Percentiles rank a stretch among this genome's conserved stretches.
These are phyloP conservation scores for Amblyopsis rosae DNA, from an alignment of 2,113 vertebrate species.

Conservation along the genomic window DNA sequence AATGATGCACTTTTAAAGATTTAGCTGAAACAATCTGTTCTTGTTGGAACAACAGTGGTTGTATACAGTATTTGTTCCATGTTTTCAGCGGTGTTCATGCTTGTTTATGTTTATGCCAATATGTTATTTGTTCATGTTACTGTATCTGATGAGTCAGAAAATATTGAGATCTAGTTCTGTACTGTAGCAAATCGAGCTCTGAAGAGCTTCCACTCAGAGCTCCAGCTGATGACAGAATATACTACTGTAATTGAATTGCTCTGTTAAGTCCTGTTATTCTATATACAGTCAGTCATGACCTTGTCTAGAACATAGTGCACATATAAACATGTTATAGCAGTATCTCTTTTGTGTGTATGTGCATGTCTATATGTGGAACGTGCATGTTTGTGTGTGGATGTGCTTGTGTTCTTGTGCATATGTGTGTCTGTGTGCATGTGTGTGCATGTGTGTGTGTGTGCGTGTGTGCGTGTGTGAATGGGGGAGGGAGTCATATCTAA, in stretches of 20 bases:
- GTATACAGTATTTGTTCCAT: no score
- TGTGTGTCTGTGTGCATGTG: not conserved
- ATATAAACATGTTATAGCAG: not conserved
- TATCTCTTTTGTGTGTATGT: not conserved
- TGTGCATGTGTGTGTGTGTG: not conserved
- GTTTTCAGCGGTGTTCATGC: no score
- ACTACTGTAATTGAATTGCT: not conserved
- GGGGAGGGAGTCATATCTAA: no score
- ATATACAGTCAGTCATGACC: conserved; percentile 3
- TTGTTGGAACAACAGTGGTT: no score
- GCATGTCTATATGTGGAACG: not conserved
- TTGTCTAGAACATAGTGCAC: not conserved
- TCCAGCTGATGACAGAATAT: not conserved
- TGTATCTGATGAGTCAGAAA: no score
- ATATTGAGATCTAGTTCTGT: no score
- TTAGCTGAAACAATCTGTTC: no score
- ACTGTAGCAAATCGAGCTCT: no score
- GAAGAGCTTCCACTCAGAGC: not conserved
- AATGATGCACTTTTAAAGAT: no score
- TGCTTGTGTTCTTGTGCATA: not conserved
- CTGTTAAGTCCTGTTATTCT: not conserved
- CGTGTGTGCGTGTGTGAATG: not conserved
- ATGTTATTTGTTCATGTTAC: no score
- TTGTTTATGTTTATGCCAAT: no score
- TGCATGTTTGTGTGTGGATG: not conserved